phyloP scores from a whole-genome alignment of 1,140 invertebrate species.

The Oryctes rhinoceros region DNA sequence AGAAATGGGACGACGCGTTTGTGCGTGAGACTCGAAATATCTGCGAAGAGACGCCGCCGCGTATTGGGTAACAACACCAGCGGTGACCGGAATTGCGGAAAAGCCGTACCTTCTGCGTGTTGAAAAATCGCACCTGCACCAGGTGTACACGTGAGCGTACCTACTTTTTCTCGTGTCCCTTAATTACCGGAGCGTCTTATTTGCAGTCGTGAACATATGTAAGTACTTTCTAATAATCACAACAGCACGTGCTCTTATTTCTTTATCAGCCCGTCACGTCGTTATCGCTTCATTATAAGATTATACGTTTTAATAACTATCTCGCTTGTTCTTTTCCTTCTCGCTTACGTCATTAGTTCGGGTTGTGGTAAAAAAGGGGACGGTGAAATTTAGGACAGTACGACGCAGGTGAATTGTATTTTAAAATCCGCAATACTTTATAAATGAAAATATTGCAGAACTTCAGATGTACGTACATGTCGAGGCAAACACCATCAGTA shows the following conservation, averaged over 20 bases:
- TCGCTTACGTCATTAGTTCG: no score
- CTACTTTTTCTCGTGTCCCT: constrained; percentile 21
- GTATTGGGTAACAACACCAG: not conserved
- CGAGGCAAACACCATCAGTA: no score
- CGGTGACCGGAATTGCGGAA: constrained; percentile 13
- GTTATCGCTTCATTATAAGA: constrained; percentile 13
- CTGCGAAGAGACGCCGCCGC: not conserved
- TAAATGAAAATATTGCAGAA: no score
- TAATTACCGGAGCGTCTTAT: constrained; percentile 2
- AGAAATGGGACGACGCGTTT: not conserved
- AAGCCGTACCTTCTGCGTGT: not conserved
- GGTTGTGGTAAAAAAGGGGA: no score
- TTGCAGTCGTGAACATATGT: not conserved
- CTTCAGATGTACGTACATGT: no score
- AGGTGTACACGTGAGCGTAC: not conserved
- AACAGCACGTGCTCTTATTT: constrained; percentile 21
- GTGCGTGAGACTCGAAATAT: not conserved
- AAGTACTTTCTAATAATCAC: constrained; percentile 18
- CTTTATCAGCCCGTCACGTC: not conserved
- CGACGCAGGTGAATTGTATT: no score
- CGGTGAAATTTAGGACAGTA: no score
- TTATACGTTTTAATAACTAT: no score
- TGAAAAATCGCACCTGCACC: constrained; percentile 3
- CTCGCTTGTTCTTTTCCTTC: no score
- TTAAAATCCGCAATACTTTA: no score